Evolutionary conservation across 2,888 invertebrate species (phyloP).

Genomic region (Aphidius colemani): DNA sequence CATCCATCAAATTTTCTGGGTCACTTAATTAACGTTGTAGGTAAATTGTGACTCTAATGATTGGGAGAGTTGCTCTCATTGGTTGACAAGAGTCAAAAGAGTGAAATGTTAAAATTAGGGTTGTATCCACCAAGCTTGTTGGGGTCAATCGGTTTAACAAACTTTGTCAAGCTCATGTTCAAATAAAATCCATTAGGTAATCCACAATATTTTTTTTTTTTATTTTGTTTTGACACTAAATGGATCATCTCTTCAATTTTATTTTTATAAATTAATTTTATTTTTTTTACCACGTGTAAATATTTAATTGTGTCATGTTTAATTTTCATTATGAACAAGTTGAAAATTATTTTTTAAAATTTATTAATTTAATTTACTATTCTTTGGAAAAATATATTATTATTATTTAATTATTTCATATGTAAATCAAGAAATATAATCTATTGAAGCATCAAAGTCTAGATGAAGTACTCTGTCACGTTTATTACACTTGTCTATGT

Average conservation of each 20-base stretch:
- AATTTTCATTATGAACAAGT: too few relatives aligned
- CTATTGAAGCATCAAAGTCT: background rate
- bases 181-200: background rate
- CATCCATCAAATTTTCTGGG: slow-evolving; percentile 25
- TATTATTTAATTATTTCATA: background rate
- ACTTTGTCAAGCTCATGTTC: slow-evolving; percentile 37
- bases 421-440: too few relatives aligned
- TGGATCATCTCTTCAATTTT: too few relatives aligned
- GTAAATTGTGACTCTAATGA: slow-evolving; percentile 28
- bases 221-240: background rate
- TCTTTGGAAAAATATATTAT: too few relatives aligned
- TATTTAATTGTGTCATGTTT: too few relatives aligned
- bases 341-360: too few relatives aligned
- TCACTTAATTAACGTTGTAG: slow-evolving; percentile 29
- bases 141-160: slow-evolving; percentile 40
- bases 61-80: slow-evolving; percentile 26
- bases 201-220: background rate
- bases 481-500: slow-evolving; percentile 21
- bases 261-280: background rate
- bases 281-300: too few relatives aligned
- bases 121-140: too few relatives aligned
- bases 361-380: too few relatives aligned
- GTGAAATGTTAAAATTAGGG: too few relatives aligned
- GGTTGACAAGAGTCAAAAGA: slow-evolving; percentile 26
- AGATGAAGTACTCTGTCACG: slow-evolving; percentile 24